A percentile compares a stretch with the other conserved stretches of the same genome.
phyloP scores from a whole-genome alignment of 2,888 invertebrate genomes.

The Hanleya hanleyi region DNA sequence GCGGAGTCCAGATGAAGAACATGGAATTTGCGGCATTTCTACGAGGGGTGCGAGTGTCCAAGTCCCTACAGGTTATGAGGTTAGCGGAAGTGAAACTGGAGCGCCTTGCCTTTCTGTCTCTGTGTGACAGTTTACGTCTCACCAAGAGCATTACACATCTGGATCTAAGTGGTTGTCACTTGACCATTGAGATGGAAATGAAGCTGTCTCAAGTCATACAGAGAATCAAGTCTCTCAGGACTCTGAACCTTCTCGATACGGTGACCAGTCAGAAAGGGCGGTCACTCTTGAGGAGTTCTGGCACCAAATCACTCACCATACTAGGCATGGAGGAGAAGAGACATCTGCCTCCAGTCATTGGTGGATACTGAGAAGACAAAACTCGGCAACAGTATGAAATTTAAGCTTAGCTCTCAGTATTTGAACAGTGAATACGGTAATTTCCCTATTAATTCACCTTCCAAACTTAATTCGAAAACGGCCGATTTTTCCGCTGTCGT shows the following conservation, averaged over 20 bases:
- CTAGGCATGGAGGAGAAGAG: neutral
- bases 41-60: slow-evolving; percentile 57
- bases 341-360: neutral
- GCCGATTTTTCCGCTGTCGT: too few species aligned
- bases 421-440: too few species aligned
- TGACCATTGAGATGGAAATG: slow-evolving; percentile 53
- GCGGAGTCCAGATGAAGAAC: slow-evolving; percentile 46
- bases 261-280: neutral
- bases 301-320: neutral
- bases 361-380: neutral
- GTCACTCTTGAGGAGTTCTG: neutral
- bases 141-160: slow-evolving; percentile 53
- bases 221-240: neutral
- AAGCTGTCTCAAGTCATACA: slow-evolving; percentile 35
- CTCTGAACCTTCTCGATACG: neutral
- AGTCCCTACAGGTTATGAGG: slow-evolving; percentile 82
- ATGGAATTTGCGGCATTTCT: slow-evolving; percentile 57
- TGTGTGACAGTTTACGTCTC: slow-evolving; percentile 49
- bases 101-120: slow-evolving; percentile 37
- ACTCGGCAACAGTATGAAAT: too few species aligned
- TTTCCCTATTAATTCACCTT: too few species aligned
- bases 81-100: slow-evolving; percentile 96
- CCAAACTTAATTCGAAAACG: too few species aligned
- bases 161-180: slow-evolving; percentile 54
- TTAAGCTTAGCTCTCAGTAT: too few species aligned